Conservation (phyloP, 2,888 invertebrate genomes). For the Apamea crenata region DNA sequence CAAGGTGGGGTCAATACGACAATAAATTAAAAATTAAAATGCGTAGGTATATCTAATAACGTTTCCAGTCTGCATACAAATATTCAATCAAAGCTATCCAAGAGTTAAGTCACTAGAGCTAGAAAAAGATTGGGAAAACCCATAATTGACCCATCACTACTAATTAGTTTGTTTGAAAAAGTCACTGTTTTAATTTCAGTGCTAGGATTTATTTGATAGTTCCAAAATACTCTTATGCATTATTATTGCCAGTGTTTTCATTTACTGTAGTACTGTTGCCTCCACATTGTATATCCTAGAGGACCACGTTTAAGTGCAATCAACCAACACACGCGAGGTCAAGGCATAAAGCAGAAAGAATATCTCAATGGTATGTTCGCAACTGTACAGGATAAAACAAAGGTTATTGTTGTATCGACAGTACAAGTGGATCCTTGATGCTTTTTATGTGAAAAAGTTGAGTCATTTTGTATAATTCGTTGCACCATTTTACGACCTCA, state of each 20-base stretch:
- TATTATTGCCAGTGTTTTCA: no score
- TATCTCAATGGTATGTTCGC: not conserved
- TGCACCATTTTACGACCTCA: not conserved
- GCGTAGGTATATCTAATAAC: no score
- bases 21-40: no score
- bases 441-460: not conserved
- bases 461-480: not conserved
- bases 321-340: not conserved
- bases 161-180: no score
- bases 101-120: not conserved
- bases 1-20: no score
- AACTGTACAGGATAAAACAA: conserved; percentile 25
- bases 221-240: no score
- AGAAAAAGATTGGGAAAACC: no score
- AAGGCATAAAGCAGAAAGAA: not conserved
- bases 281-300: not conserved
- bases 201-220: no score
- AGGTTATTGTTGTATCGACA: conserved; percentile 7
- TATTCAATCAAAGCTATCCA: not conserved
- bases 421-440: no score
- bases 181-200: no score
- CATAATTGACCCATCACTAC: no score
- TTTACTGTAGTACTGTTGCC: not conserved
- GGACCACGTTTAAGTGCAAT: not conserved
- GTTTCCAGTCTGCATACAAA: not conserved